Evolutionary conservation across 53 echinoderm and acorn worm genomes (phyloP).

Genomic region (Hippasteria phrygiana): DNA sequence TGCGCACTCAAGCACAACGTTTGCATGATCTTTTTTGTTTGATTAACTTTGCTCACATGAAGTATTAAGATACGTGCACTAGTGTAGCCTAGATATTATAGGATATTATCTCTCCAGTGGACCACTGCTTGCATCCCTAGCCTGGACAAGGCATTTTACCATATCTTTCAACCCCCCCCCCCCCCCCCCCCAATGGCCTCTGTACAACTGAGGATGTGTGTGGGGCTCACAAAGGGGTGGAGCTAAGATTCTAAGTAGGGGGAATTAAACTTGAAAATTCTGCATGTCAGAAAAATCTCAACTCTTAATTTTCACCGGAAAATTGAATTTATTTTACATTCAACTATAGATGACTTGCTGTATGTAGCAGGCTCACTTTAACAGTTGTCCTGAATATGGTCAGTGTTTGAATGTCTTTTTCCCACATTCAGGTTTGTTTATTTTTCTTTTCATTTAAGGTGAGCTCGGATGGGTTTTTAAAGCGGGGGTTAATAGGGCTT

Average conservation of each 20-base stretch:
- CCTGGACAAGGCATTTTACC: too few relatives aligned
- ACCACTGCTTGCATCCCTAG: too few relatives aligned
- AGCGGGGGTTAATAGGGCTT: neutral
- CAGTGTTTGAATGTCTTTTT: neutral
- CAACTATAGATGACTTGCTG: too few relatives aligned
- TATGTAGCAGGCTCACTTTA: neutral
- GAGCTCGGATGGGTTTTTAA: conserved; percentile 6
- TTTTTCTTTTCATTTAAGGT: neutral
- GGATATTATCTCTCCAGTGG: too few relatives aligned
- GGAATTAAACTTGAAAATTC: neutral
- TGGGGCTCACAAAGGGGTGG: neutral
- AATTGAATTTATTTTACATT: too few relatives aligned
- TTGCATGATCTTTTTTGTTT: neutral
- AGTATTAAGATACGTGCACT: too few relatives aligned
- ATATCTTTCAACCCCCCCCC: too few relatives aligned
- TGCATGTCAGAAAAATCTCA: too few relatives aligned
- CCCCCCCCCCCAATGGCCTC: too few relatives aligned
- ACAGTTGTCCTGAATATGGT: neutral
- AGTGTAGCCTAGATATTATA: too few relatives aligned
- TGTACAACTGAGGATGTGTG: conserved; percentile 30
- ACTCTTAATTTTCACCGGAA: neutral
- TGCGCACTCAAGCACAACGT: neutral
- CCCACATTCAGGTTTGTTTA: neutral
- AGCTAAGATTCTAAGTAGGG: neutral
- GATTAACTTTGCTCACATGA: too few relatives aligned